Percentiles rank a stretch among this genome's conserved stretches.
Conservation (phyloP, 2,797 vertebrate species). For the Lerista edwardsae region DNA sequence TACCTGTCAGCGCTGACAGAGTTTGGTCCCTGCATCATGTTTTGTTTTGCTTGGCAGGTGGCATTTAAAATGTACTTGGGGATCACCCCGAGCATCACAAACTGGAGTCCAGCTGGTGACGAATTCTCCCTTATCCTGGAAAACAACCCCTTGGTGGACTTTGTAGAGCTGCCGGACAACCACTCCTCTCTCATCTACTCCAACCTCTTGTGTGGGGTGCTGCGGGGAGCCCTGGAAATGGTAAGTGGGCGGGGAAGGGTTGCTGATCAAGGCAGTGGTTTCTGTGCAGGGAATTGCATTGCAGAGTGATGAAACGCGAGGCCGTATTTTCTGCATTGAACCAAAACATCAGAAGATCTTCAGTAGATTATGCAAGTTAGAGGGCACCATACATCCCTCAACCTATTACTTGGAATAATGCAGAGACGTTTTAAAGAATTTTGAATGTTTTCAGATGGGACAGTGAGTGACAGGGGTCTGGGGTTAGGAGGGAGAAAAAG, state of each 20-base stretch:
- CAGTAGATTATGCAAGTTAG: neutral
- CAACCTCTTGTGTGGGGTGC: conserved; percentile 92
- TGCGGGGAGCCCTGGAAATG: conserved; percentile 97
- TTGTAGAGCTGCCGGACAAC: conserved; percentile 97
- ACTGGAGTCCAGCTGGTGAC: conserved; percentile 97
- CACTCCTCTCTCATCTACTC: conserved; percentile 96
- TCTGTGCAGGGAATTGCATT: neutral
- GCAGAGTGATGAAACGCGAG: neutral
- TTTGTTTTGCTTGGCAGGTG: conserved; percentile 78
- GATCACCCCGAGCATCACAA: conserved; percentile 95
- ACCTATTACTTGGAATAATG: too few species aligned
- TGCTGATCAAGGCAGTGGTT: neutral
- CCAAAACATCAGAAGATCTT: neutral
- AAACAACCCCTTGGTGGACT: conserved; percentile 97
- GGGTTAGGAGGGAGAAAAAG: neutral
- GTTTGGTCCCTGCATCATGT: neutral
- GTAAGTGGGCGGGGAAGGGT: conserved; percentile 74
- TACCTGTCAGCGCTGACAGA: neutral
- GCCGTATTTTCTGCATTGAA: neutral
- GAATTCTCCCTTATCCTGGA: conserved; percentile 98
- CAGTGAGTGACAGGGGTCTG: too few species aligned
- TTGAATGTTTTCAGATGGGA: too few species aligned
- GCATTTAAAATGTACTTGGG: conserved; percentile 99
- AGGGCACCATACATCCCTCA: neutral
- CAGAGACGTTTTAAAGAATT: too few species aligned